These are phyloP conservation scores for Pyrrhura leucotis DNA, from an alignment of 2,797 vertebrate genomes.

Conservation along the genomic window DNA sequence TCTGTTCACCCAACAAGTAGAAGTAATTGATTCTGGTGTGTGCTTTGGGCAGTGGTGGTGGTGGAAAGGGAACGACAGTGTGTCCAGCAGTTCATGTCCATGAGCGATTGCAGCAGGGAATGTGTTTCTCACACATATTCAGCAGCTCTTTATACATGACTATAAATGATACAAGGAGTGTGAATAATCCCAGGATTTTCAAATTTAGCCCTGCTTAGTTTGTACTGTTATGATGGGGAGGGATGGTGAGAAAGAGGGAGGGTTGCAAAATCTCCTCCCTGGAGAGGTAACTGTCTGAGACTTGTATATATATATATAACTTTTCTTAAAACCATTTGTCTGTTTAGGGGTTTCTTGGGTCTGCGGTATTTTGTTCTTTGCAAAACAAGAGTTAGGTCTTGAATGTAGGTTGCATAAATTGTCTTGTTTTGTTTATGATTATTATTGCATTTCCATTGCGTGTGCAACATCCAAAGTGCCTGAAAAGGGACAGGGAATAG, in stretches of 20 bases:
- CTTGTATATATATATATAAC: conserved; percentile 53
- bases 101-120: neutral
- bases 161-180: conserved; percentile 14
- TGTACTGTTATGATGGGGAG: neutral
- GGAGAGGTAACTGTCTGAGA: conserved; percentile 48
- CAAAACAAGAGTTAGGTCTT: neutral
- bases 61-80: neutral
- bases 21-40: conserved; percentile 17
- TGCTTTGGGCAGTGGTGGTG: conserved; percentile 17
- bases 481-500: conserved; percentile 13
- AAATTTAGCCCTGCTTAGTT: conserved; percentile 28
- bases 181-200: conserved; percentile 32
- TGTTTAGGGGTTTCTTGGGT: neutral
- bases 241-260: conserved; percentile 18
- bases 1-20: conserved; percentile 76
- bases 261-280: conserved; percentile 50
- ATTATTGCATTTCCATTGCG: conserved; percentile 15
- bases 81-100: neutral
- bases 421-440: neutral
- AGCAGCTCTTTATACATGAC: neutral
- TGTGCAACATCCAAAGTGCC: conserved; percentile 37
- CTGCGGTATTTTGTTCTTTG: neutral
- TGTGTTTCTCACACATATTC: neutral
- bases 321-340: conserved; percentile 46
- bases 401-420: neutral